A percentile compares a stretch with the other conserved stretches of the same genome.
Conservation (phyloP, 2,797 vertebrate genomes). For the Enteromius argenteus region DNA sequence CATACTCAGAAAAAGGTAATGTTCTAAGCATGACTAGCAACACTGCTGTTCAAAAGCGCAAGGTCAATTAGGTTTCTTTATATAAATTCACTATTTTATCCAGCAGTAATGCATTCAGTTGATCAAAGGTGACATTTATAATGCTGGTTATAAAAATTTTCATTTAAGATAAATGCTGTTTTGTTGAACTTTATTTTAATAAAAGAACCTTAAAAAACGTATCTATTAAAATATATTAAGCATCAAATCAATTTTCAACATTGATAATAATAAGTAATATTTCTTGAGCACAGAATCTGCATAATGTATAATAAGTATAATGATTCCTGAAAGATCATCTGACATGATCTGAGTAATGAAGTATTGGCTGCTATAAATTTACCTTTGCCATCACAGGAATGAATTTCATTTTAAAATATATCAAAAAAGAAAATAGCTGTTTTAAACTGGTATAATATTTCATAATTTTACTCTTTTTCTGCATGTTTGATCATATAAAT, state of each 20-base stretch:
- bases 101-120: not conserved
- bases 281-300: not conserved
- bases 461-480: not conserved
- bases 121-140: not conserved
- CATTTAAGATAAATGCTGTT: not conserved
- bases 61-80: not conserved
- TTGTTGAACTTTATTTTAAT: not conserved
- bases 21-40: not conserved
- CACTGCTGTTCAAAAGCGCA: not conserved
- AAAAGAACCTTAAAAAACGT: not conserved
- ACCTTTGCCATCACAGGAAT: not conserved
- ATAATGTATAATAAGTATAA: too few species aligned
- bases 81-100: not conserved
- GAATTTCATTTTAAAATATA: not conserved
- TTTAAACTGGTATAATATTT: not conserved
- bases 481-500: not conserved
- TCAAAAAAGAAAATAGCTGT: not conserved
- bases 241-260: not conserved
- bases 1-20: not conserved
- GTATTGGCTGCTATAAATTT: not conserved
- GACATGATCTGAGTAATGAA: not conserved
- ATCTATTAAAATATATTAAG: not conserved
- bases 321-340: not conserved
- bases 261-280: not conserved
- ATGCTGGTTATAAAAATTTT: not conserved